A percentile compares a stretch with the other conserved stretches of the same genome.
phyloP scores from a whole-genome alignment of 2,797 vertebrate species.

The Spinus olivaceus region DNA sequence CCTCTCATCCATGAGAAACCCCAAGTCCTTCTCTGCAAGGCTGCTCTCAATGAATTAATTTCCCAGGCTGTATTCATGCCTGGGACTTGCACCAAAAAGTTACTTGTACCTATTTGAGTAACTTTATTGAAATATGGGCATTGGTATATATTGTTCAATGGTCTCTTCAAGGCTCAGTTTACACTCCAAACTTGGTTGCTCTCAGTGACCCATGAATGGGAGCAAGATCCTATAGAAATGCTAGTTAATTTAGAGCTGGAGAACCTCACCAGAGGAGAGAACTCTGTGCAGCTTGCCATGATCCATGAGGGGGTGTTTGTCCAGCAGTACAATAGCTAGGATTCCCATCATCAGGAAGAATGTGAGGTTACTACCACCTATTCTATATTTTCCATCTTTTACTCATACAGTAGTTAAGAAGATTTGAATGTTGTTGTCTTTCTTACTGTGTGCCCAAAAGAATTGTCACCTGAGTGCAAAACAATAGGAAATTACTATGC shows the following conservation, averaged over 20 bases:
- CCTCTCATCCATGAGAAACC: background rate
- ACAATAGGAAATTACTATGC: background rate
- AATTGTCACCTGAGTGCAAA: background rate
- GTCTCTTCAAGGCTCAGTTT: background rate
- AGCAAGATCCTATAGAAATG: background rate
- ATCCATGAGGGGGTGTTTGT: background rate
- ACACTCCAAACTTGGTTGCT: background rate
- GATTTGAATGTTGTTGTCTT: background rate
- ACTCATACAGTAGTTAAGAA: background rate
- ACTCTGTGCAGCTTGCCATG: rapidly evolving
- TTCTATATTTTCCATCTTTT: background rate
- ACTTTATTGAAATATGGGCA: background rate
- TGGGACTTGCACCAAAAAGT: background rate
- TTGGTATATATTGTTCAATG: background rate
- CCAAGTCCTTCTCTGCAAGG: background rate
- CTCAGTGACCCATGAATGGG: background rate
- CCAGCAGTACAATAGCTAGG: background rate
- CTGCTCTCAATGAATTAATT: background rate
- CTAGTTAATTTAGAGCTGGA: background rate
- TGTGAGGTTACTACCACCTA: background rate
- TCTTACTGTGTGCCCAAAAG: background rate
- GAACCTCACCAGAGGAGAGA: background rate
- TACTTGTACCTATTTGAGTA: background rate
- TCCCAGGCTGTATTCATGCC: background rate
- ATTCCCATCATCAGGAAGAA: background rate